Base-by-base conservation (phyloP, 1,140 invertebrate genomes). In the Plodia interpunctella region DNA sequence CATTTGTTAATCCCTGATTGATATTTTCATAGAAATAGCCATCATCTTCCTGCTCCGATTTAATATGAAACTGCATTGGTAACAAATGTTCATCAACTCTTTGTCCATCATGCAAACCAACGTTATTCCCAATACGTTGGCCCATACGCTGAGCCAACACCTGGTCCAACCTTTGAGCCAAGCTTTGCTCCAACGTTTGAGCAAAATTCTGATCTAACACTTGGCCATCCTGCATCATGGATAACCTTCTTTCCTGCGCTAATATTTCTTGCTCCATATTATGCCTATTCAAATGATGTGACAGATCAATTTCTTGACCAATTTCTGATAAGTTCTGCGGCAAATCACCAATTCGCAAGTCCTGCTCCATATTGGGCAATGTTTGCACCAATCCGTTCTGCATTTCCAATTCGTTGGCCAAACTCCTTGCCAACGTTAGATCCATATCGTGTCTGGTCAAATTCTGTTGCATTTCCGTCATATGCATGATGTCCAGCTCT, bases 41-140 rank as follows among this genome's bases (percentile, higher is more conserved):
- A 53, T 87, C 84, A 35, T 88, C 87, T 10, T 87, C 81, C 25
- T 87, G 83, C 44, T 89, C 87, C 0, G 83, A 70, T 21, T 88
- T 88, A 30, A 88, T 88, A 57, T 88, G 78, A 49, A 84, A 85
- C 0, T 74, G 81, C 75, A 85, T 74, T 13, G 79, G 76, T 21
- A 83, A 55, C 15, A 82, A 59, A 60, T 74, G 65, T 2, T 85
- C 77, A 11, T 76, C 68, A 4, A 81, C 75, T 32, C 76, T 19
- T n/a, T 71, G 59, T 0, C 73, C 52, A 0, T 79, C 76, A 21
- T 83, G 67, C 2, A 75, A 51, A 10, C 4, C n/a, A 4, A 61
- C 1, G 1, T 30, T 44, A 44, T 57, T 55, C 5, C 11, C 60
- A 13, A 62, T 44, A 20, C 58, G 17, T 18, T 59, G 51, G 18